Evolutionary conservation across 2,888 invertebrate genomes (phyloP), one percentile per base, ranked within the genome.

Genomic region (Trissolcus brochymenae): DNA sequence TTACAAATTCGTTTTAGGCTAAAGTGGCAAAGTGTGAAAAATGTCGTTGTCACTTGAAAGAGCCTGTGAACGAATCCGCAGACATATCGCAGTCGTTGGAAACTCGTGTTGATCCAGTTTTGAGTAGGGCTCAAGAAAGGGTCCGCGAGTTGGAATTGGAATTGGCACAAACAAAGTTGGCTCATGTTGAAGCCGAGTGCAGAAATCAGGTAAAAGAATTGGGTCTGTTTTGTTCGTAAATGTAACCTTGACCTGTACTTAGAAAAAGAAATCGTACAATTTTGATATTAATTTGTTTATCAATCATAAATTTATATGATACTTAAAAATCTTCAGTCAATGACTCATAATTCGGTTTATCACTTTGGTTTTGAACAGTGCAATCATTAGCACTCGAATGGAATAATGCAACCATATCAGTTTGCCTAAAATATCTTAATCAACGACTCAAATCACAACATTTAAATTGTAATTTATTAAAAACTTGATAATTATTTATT

Each of bases 101-200:
- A 60, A 88, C 83, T 74, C 83, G 87, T 16, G 81, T 84, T 50
- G 89, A 89, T 75, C 88, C 88, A 13, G 80, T 88, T 67, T 78
- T 88, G 16, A 87, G 85, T 51, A 88, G 91, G 49, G 91, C 93
- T 1, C 90, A 92, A 81, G 92, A 93, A 84, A 92, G 95, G 79
- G 94, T 97, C 60, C 92, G 97, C 2, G 98, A 97, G 87, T 90
- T 99, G 16, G 99, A 99, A 89, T 91, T 98, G 73, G 98, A 99
- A 86, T 90, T 99, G 81, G 99, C 99, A 2, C 96, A 98, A 88
- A 97, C 98, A 0, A 99, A 99, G 89, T 91, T 99, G 80, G 98
- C 97, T 0, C 95, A 98, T 81, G 99, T 99, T 4, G 98, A 99
- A 90, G 96, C 98, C 0, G 96, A 98, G 90, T 98, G 98, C 90